A percentile compares a stretch with the other conserved stretches of the same genome.
Evolutionary conservation across 2,797 vertebrate species (phyloP).

Genomic region (Sebastes steindachneri): DNA sequence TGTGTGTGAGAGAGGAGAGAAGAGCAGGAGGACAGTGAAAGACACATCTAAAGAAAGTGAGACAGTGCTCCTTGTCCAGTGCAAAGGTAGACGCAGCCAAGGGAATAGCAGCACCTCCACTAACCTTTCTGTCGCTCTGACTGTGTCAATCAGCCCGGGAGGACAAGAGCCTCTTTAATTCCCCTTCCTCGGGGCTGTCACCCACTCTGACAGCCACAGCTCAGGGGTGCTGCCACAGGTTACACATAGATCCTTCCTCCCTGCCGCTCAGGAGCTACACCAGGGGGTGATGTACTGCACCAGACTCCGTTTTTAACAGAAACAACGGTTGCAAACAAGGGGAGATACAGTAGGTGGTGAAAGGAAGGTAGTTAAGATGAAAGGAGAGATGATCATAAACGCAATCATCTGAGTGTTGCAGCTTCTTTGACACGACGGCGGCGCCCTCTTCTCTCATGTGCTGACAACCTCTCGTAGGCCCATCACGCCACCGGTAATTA

Average conservation of each 20-base stretch:
- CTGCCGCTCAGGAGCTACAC: conserved; percentile 35
- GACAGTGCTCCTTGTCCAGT: conserved; percentile 53
- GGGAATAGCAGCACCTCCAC: conserved; percentile 64
- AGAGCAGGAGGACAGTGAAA: conserved; percentile 12
- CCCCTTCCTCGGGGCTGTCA: conserved; percentile 44
- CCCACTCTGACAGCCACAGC: conserved; percentile 44
- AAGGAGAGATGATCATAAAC: conserved; percentile 40
- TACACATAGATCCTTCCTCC: conserved; percentile 23
- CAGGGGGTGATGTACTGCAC: conserved; percentile 7
- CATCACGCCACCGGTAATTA: conserved; percentile 63
- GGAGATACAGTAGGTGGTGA: not conserved
- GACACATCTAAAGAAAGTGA: conserved; percentile 51
- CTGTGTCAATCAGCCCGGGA: conserved; percentile 66
- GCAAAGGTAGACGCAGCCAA: conserved; percentile 49
- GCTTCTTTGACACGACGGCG: conserved; percentile 30
- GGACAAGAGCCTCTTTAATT: conserved; percentile 70
- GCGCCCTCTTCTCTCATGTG: conserved; percentile 31
- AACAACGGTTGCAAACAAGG: not conserved
- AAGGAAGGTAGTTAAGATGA: conserved; percentile 16
- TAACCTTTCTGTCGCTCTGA: conserved; percentile 52
- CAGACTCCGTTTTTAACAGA: conserved; percentile 3
- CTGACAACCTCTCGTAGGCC: conserved; percentile 56
- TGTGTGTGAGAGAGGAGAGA: conserved; percentile 7
- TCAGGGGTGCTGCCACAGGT: conserved; percentile 46
- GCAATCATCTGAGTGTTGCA: conserved; percentile 42